phyloP scores from a whole-genome alignment of 2,888 invertebrate genomes.

The Sarcophaga caerulescens region DNA sequence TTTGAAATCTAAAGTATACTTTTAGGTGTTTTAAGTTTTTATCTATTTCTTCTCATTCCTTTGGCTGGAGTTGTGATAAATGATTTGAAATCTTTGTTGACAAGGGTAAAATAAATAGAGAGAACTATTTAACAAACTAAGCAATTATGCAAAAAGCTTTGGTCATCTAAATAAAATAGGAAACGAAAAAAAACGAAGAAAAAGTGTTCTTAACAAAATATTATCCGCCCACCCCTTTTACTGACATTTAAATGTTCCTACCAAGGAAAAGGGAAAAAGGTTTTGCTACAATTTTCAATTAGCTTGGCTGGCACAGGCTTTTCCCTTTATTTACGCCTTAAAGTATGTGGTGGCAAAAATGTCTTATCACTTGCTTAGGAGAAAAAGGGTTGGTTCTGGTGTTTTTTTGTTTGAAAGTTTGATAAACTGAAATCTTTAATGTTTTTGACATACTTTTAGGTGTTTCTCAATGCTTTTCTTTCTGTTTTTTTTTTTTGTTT shows the following conservation, averaged over 20 bases:
- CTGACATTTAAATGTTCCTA: neutral
- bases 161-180: conserved; percentile 52
- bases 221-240: neutral
- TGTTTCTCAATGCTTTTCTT: conserved; percentile 5
- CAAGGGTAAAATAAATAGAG: conserved; percentile 50
- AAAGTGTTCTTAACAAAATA: neutral
- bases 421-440: conserved; percentile 50
- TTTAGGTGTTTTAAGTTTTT: conserved; percentile 22
- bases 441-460: conserved; percentile 64
- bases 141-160: conserved; percentile 68
- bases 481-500: neutral
- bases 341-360: conserved; percentile 69
- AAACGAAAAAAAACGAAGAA: neutral
- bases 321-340: conserved; percentile 58
- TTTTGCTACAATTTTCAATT: conserved; percentile 59
- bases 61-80: conserved; percentile 42
- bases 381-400: conserved; percentile 29
- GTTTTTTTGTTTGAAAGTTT: conserved; percentile 4
- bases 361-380: conserved; percentile 51
- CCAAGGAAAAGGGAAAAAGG: neutral
- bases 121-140: conserved; percentile 52
- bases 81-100: conserved; percentile 58
- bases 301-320: conserved; percentile 57
- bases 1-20: conserved; percentile 52
- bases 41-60: neutral